Base-by-base conservation (phyloP, 1,140 invertebrate species). In the Harpegnathos saltator region DNA sequence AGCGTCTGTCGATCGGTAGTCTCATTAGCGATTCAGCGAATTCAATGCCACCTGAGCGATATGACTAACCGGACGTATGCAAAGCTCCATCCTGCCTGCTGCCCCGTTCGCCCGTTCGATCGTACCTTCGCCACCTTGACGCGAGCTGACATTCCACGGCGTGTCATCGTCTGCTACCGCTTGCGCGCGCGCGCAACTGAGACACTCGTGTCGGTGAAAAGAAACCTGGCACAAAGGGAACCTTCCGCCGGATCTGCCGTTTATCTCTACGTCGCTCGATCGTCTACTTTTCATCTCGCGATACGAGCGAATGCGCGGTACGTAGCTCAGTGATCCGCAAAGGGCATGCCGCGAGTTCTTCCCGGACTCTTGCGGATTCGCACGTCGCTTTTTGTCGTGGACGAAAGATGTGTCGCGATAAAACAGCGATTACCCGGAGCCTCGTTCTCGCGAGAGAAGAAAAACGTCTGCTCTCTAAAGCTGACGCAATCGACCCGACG, bases 21-120 rank as follows among this genome's bases (percentile, higher is more conserved):
- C 87, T 88, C 87, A 88, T 88, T 87, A 85, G 83, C 83, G 83
- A 87, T 88, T 88, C 87, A 78, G 56, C 68, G 66, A 61, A 85
- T 87, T 82, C 73, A 73, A 73, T 87, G 83, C 83, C 87, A 82
- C 82, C 71, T 82, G 85, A 88, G 48, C 75, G 86, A 86, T 88
- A 86, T 75, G 86, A 84, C 85, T 84, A 86, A 81, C 85, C 74
- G 58, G 58, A 83, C 85, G 72, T 73, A 83, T 73, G 72, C 84
- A 83, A 85, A 87, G 63, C 85, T 84, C 66, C 50, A 69, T 77
- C 82, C 54, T 63, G 63, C 24, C 44, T 56, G 63, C 65, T n/a
- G 19, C 38, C 26, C 66, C 68, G 75, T 72, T 54, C 58, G 58
- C 56, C n/a, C n/a, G n/a, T n/a, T n/a, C 17, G 48, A 15, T 50